Conservation (phyloP, 2,888 invertebrate species). For the Trichopoda pennipes region DNA sequence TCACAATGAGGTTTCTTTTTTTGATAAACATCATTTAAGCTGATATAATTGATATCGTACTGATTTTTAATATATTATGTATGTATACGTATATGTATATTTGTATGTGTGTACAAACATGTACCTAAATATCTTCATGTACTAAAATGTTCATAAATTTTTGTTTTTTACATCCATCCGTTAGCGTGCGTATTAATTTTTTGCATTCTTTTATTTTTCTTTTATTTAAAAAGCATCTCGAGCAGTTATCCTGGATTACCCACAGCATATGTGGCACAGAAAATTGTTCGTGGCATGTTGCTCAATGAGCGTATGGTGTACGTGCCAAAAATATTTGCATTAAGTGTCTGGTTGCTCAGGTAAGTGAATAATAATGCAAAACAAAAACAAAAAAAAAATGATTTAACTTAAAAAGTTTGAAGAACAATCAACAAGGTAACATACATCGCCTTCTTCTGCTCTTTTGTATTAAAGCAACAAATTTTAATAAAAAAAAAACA, state of each 20-base stretch:
- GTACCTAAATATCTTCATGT: neutral
- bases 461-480: conserved; percentile 17
- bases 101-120: neutral
- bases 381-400: neutral
- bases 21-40: conserved; percentile 54
- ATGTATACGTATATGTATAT: neutral
- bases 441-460: neutral
- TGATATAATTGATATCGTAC: conserved; percentile 70
- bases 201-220: conserved; percentile 26
- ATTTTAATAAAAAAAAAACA: neutral
- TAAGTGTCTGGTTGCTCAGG: conserved; percentile 79
- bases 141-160: neutral
- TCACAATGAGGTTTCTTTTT: conserved; percentile 25
- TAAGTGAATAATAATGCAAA: conserved; percentile 65
- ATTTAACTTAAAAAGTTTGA: conserved; percentile 1
- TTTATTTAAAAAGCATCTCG: conserved; percentile 73
- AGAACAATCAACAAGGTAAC: conserved; percentile 6
- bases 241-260: conserved; percentile 78
- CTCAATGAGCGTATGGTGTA: conserved; percentile 78
- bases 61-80: conserved; percentile 62
- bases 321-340: conserved; percentile 79
- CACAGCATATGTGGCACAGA: conserved; percentile 78
- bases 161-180: conserved; percentile 9
- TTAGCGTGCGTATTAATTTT: conserved; percentile 9
- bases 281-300: conserved; percentile 78